Percentiles rank a stretch among this genome's conserved stretches.
phyloP scores from a whole-genome alignment of 2,113 vertebrate species.

The Ammodytes dubius region DNA sequence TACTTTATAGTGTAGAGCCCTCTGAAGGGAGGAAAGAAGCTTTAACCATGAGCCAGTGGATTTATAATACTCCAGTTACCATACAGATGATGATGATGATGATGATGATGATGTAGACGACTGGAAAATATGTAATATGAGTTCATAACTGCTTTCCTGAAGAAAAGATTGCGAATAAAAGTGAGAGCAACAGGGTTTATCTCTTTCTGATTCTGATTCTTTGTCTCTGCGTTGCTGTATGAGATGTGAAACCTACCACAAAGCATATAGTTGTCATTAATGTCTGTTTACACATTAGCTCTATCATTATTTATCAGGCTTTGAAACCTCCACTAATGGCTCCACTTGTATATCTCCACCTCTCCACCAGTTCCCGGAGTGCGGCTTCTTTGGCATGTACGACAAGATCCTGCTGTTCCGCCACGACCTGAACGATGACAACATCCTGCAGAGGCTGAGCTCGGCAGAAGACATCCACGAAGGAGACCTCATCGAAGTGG shows the following conservation, averaged over 20 bases:
- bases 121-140: slow-evolving; percentile 29
- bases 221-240: neutral
- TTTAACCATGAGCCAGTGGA: slow-evolving; percentile 32
- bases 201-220: neutral
- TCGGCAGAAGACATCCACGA: slow-evolving; percentile 96
- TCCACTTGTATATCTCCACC: slow-evolving; percentile 61
- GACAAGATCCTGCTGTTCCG: slow-evolving; percentile 99
- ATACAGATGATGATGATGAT: neutral
- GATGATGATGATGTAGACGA: slow-evolving; percentile 42
- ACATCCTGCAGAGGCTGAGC: slow-evolving; percentile 96
- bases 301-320: neutral
- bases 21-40: slow-evolving; percentile 46
- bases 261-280: neutral
- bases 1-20: slow-evolving; percentile 17
- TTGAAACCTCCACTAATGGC: slow-evolving; percentile 9
- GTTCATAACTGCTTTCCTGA: neutral
- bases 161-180: neutral
- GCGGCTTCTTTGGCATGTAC: slow-evolving; percentile 99
- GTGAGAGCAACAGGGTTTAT: neutral
- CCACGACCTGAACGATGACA: slow-evolving; percentile 95
- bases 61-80: slow-evolving; percentile 33
- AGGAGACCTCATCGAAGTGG: slow-evolving; percentile 97
- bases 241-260: slow-evolving; percentile 2
- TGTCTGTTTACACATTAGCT: slow-evolving; percentile 6
- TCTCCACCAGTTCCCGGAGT: slow-evolving; percentile 94